Evolutionary conservation across 2,888 invertebrate species (phyloP), one percentile per base, ranked within the genome.

Genomic region (Gisinianus flammeolus): DNA sequence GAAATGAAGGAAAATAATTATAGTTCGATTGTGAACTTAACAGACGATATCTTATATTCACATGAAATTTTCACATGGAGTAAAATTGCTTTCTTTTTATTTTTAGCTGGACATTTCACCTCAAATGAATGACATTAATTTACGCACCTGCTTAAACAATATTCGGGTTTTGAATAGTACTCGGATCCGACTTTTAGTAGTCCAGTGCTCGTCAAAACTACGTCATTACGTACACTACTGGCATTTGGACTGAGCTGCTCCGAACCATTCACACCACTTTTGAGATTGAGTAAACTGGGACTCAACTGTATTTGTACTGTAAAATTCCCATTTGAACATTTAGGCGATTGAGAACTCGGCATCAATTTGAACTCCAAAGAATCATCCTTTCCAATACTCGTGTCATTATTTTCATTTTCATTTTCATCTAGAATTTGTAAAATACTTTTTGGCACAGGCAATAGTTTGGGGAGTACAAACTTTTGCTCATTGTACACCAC

Each of bases 161-260:
- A 84, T 52, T 84, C 83, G 33, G 81, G 78, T 16, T 79, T 78
- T 56, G 82, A 79, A 62, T 81, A 84, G 30, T 83, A 72, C n/a
- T 83, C 81, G 33, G 68, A 75, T 12, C 74, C 72, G 52, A 81
- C 66, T 52, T 76, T 73, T 3, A 84, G 64, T 62, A 82, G 78
- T 64, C 84, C 84, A 64, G 77, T 79, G 0, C 58, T 19, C 12
- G 79, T 75, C 31, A 79, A 72, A n/a, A 16, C 24, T 62, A 62
- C 8, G 4, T n/a, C 16, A 54, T 54, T 19, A 54, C 4, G n/a
- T 54, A n/a, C 16, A 12, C 16, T 19, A 54, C n/a, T 19, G 2
- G 5, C 4, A 2, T 10, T 6, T 24, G 22, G 10, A 22, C 8
- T 22, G 12, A 24, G 8, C 62, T 5, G 6, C 3, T 19, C 3